phyloP scores from a whole-genome alignment of 2,888 invertebrate genomes.

The Ethmia dodecea region DNA sequence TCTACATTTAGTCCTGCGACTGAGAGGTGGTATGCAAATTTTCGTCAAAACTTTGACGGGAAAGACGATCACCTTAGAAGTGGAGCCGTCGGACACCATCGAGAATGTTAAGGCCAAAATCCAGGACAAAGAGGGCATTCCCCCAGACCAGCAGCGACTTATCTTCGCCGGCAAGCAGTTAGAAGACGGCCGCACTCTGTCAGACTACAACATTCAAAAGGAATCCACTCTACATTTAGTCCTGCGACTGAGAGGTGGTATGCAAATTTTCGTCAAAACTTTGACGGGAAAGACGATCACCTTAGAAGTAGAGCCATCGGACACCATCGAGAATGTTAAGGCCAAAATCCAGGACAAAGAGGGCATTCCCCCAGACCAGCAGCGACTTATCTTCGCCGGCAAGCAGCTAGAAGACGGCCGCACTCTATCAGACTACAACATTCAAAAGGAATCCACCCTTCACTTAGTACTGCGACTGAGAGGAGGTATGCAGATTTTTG shows the following conservation, averaged over 20 bases:
- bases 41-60: conserved; percentile 28
- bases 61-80: conserved; percentile 27
- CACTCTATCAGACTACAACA: conserved; percentile 21
- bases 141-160: conserved; percentile 26
- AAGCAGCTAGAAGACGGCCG: conserved; percentile 25
- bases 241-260: conserved; percentile 24
- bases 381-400: conserved; percentile 24
- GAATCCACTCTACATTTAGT: conserved; percentile 27
- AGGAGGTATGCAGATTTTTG: conserved; percentile 13
- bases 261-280: conserved; percentile 28
- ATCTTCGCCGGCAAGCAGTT: conserved; percentile 28
- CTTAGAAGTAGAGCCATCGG: conserved; percentile 23
- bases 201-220: conserved; percentile 29
- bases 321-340: conserved; percentile 26
- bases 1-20: conserved; percentile 27
- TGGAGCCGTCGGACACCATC: conserved; percentile 27
- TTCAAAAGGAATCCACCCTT: conserved; percentile 20
- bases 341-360: conserved; percentile 26
- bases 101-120: conserved; percentile 30
- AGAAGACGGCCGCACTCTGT: conserved; percentile 27
- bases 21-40: conserved; percentile 29
- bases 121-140: conserved; percentile 29
- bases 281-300: conserved; percentile 27
- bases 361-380: conserved; percentile 26
- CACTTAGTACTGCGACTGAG: conserved; percentile 16